Conservation (phyloP, 1,140 invertebrate genomes). For the Eupristina koningsbergeri region DNA sequence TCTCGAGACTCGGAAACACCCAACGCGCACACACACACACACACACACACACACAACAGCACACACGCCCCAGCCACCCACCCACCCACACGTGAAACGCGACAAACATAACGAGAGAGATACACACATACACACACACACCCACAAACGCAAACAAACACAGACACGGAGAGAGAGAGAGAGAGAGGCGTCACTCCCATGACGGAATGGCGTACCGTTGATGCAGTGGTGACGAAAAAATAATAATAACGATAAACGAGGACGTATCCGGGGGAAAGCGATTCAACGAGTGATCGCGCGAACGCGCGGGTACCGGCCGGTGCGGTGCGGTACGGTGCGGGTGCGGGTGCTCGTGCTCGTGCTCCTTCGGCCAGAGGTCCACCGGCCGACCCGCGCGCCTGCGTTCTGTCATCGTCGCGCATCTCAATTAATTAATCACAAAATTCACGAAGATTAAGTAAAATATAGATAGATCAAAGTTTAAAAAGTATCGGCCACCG, state of each 20-base stretch:
- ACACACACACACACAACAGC: neutral
- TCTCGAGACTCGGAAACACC: neutral
- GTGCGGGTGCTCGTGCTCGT: slow-evolving; percentile 4
- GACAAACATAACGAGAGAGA: neutral
- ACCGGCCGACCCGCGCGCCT: neutral
- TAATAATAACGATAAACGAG: slow-evolving; percentile 28
- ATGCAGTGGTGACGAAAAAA: slow-evolving; percentile 27
- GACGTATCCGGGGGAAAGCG: slow-evolving; percentile 34
- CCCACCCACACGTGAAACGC: neutral
- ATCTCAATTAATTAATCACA: slow-evolving; percentile 42
- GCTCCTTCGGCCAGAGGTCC: slow-evolving; percentile 8
- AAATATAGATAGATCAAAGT: slow-evolving; percentile 47
- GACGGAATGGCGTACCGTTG: slow-evolving; percentile 49
- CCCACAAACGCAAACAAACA: neutral
- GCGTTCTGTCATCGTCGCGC: slow-evolving; percentile 36
- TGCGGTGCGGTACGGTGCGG: slow-evolving; percentile 3
- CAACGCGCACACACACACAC: no score
- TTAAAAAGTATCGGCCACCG: neutral
- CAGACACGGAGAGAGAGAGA: neutral
- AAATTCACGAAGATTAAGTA: slow-evolving; percentile 43
- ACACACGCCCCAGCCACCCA: neutral
- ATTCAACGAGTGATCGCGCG: slow-evolving; percentile 24
- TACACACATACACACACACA: neutral
- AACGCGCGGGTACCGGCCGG: neutral
- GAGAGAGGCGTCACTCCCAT: slow-evolving; percentile 47